Conservation (phyloP, 2,797 vertebrate genomes). For the Hozukius guyotensis region DNA sequence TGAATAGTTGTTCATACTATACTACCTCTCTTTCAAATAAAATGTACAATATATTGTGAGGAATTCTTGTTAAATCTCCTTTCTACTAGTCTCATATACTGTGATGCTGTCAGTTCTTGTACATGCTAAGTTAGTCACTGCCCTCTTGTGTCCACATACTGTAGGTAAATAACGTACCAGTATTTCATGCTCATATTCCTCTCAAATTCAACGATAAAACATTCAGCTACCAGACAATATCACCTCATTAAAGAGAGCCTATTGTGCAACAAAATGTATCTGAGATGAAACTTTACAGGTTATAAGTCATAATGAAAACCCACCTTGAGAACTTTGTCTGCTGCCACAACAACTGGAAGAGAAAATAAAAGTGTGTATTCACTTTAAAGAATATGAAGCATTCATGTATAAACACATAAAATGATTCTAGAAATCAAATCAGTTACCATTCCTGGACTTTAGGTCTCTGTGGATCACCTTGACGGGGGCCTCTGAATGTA, state of each 20-base stretch:
- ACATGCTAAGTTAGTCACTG: conserved; percentile 63
- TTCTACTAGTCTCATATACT: background rate
- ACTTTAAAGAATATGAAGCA: background rate
- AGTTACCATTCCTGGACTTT: conserved; percentile 97
- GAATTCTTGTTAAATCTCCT: background rate
- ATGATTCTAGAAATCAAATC: background rate
- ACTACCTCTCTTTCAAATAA: background rate
- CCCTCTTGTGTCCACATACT: conserved; percentile 61
- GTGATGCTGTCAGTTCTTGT: background rate
- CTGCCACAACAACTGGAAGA: conserved; percentile 91
- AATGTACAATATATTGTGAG: background rate
- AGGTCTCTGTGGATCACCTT: conserved; percentile 99
- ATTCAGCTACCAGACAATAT: background rate
- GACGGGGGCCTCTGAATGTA: conserved; percentile 96
- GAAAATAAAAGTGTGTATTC: conserved; percentile 44
- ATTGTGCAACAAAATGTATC: background rate
- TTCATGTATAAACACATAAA: background rate
- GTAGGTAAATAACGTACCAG: conserved; percentile 24
- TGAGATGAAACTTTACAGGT: background rate
- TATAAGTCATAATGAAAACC: conserved; percentile 7
- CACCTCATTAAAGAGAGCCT: background rate
- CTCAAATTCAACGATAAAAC: background rate
- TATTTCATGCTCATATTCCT: background rate
- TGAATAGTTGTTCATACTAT: background rate
- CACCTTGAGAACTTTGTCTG: conserved; percentile 94